Percentiles rank a stretch among this genome's conserved stretches.
Evolutionary conservation across 2,888 invertebrate species (phyloP).

Genomic region (Elegia similella): DNA sequence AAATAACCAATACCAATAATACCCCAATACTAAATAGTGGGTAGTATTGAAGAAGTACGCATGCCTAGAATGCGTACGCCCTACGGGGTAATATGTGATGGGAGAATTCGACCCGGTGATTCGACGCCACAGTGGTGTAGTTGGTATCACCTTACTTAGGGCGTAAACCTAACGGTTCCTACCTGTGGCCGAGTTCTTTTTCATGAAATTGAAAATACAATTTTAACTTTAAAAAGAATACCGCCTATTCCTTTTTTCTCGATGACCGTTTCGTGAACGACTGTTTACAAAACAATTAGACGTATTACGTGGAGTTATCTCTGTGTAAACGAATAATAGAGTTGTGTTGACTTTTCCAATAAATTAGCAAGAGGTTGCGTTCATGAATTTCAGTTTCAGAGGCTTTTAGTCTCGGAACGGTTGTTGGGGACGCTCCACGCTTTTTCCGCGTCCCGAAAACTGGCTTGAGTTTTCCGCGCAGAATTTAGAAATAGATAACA

Average conservation of each 20-base stretch:
- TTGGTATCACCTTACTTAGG: too few relatives aligned
- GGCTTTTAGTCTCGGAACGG: slow-evolving; percentile 48
- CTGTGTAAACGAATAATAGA: slow-evolving; percentile 8
- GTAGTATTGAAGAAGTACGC: too few relatives aligned
- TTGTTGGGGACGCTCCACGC: slow-evolving; percentile 46
- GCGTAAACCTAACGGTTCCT: too few relatives aligned
- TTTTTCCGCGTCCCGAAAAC: slow-evolving; percentile 36
- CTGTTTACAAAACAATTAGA: slow-evolving; percentile 16
- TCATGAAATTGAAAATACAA: too few relatives aligned
- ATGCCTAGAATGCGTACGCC: too few relatives aligned
- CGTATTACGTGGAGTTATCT: slow-evolving; percentile 6
- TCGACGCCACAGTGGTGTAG: too few relatives aligned
- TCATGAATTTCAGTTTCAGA: slow-evolving; percentile 39
- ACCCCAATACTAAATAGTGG: too few relatives aligned
- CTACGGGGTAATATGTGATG: too few relatives aligned
- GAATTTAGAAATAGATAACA: neutral
- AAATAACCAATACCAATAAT: too few relatives aligned
- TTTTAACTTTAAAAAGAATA: neutral
- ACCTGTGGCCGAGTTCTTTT: too few relatives aligned
- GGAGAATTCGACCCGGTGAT: too few relatives aligned
- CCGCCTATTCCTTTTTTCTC: neutral
- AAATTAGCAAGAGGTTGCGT: slow-evolving; percentile 20
- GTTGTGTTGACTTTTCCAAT: slow-evolving; percentile 6
- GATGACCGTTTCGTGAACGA: neutral
- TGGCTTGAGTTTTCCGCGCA: slow-evolving; percentile 32